Base-by-base conservation (phyloP, 2,888 invertebrate genomes). In the Phengaris alcon region DNA sequence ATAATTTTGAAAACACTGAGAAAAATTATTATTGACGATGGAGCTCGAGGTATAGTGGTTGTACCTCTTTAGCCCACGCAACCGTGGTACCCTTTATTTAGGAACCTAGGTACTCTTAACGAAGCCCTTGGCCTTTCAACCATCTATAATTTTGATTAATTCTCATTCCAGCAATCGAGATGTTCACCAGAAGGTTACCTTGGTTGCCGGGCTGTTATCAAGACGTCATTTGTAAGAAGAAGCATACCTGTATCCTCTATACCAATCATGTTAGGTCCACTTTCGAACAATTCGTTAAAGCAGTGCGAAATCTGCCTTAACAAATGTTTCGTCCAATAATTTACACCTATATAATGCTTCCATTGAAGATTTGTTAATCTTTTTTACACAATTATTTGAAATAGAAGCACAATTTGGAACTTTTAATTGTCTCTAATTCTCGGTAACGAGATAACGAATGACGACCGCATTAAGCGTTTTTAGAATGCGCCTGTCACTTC, bases 221-320 rank as follows among this genome's bases (percentile, higher is more conserved):
- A 22, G 22, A 22, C 22, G 22, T 22, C 22, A 22, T 22, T 22
- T 22, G 22, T 22, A 22, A 22, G 22, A 22, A 22, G 44, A n/a
- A 15, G 57, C n/a, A 57, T 57, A 57, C 57, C 57, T 7, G 10
- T 55, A 55, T 55, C 55, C 8, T 51, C 2, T 2, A 6, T 46
- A 70, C 70, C 13, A 12, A 70, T 70, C 12, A 70, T 70, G 70
- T 13, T 70, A 35, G 70, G 48, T n/a, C 48, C 70, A 70, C 51
- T 70, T 15, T 70, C 70, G 13, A 7, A 70, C 13, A 70, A 70
- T 46, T 70, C 51, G 12, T 10, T 70, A 6, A 70, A 70, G 46
- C 70, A 70, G 15, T 70, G 9, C 44, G 12, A 46, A 51, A 15
- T 5, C 51, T 51, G 51, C 51, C 51, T 51, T 51, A 51, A 51